Conservation (phyloP, 2,888 invertebrate genomes). For the Furcula furcula region DNA sequence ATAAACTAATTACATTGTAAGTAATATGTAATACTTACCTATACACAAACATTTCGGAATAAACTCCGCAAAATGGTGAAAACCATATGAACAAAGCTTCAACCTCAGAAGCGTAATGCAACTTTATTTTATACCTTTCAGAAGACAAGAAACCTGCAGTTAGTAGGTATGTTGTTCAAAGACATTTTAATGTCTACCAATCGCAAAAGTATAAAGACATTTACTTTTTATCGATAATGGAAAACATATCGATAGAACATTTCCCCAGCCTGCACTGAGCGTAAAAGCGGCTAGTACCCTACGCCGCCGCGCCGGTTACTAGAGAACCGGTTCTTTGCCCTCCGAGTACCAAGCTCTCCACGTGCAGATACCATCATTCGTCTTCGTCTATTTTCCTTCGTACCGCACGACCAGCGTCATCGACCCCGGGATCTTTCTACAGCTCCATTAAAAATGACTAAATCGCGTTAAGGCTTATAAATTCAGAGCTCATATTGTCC, state of each 20-base stretch:
- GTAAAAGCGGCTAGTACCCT: constrained; percentile 62
- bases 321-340: constrained; percentile 65
- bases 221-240: too few relatives aligned
- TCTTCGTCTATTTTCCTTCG: constrained; percentile 71
- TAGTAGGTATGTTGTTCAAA: too few relatives aligned
- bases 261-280: constrained; percentile 37
- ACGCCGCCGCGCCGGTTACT: constrained; percentile 64
- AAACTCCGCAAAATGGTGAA: too few relatives aligned
- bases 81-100: too few relatives aligned
- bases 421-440: constrained; percentile 30
- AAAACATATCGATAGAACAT: constrained; percentile 44
- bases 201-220: too few relatives aligned
- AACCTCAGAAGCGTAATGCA: too few relatives aligned
- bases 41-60: too few relatives aligned
- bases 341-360: constrained; percentile 47
- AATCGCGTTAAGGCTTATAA: constrained; percentile 19
- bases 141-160: too few relatives aligned
- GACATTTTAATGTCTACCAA: too few relatives aligned
- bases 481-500: not conserved
- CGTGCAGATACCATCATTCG: constrained; percentile 69
- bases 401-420: constrained; percentile 25
- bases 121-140: too few relatives aligned
- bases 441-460: constrained; percentile 18
- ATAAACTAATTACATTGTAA: too few relatives aligned
- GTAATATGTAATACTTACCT: too few relatives aligned